phyloP scores from a whole-genome alignment of 1,140 invertebrate genomes.

The Zaprionus vittiger region DNA sequence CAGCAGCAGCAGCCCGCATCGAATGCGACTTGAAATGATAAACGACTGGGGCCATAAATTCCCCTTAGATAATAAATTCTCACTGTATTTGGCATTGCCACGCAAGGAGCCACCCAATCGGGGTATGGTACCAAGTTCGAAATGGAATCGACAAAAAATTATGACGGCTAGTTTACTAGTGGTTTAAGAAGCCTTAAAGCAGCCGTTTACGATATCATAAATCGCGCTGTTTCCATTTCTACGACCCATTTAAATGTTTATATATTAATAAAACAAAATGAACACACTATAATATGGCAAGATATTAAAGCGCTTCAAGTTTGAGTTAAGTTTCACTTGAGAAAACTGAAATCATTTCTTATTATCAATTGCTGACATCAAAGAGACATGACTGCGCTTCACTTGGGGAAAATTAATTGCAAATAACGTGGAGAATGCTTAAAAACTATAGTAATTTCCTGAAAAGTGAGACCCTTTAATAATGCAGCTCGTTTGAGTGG shows the following conservation, averaged over 20 bases:
- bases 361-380: not conserved
- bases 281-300: not conserved
- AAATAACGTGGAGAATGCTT: not conserved
- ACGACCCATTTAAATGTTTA: not conserved
- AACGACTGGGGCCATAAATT: conserved; percentile 29
- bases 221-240: not conserved
- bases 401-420: conserved; percentile 27
- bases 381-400: conserved; percentile 16
- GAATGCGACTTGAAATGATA: conserved; percentile 28
- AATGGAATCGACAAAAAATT: not conserved
- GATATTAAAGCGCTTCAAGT: not conserved
- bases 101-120: not conserved
- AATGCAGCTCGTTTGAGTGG: not conserved
- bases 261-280: not conserved
- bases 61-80: conserved; percentile 23
- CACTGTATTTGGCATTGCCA: conserved; percentile 18
- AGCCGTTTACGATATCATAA: not conserved
- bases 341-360: not conserved
- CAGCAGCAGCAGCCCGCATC: conserved; percentile 5
- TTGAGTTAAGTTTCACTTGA: not conserved
- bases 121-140: not conserved
- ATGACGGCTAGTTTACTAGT: not conserved
- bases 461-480: not conserved
- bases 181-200: not conserved
- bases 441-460: not conserved